phyloP scores from a whole-genome alignment of 2,888 invertebrate genomes.

The Ariolimax columbianus region DNA sequence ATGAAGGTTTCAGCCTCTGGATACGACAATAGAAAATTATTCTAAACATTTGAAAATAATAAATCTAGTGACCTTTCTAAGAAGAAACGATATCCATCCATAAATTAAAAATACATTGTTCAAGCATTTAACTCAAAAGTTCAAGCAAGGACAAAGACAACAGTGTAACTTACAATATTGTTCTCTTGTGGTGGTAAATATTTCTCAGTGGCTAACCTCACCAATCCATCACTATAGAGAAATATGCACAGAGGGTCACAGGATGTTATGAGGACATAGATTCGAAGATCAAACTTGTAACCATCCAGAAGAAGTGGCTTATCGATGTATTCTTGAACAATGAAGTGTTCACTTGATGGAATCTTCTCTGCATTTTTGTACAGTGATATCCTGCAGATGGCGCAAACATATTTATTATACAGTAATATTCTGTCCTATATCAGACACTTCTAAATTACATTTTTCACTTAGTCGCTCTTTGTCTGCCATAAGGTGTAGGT shows the following conservation, averaged over 20 bases:
- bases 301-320: slow-evolving; percentile 78
- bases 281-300: slow-evolving; percentile 78
- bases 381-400: slow-evolving; percentile 71
- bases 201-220: slow-evolving; percentile 78
- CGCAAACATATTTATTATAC: neutral
- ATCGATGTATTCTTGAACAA: slow-evolving; percentile 79
- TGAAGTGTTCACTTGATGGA: slow-evolving; percentile 73
- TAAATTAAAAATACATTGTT: too few species aligned
- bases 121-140: too few species aligned
- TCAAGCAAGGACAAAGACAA: too few species aligned
- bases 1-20: too few species aligned
- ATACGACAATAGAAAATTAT: too few species aligned
- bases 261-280: slow-evolving; percentile 78
- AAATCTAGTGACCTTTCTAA: too few species aligned
- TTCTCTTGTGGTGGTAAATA: slow-evolving; percentile 75
- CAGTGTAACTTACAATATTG: slow-evolving; percentile 73
- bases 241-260: slow-evolving; percentile 78
- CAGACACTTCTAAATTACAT: too few species aligned
- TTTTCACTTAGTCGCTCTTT: too few species aligned
- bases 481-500: too few species aligned
- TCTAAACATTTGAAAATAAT: too few species aligned
- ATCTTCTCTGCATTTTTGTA: slow-evolving; percentile 75
- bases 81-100: too few species aligned
- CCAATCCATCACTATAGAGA: slow-evolving; percentile 78
- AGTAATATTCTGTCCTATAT: too few species aligned